A percentile compares a stretch with the other conserved stretches of the same genome.
Evolutionary conservation across 2,888 invertebrate genomes (phyloP).

Genomic region (Tribolium freemani): DNA sequence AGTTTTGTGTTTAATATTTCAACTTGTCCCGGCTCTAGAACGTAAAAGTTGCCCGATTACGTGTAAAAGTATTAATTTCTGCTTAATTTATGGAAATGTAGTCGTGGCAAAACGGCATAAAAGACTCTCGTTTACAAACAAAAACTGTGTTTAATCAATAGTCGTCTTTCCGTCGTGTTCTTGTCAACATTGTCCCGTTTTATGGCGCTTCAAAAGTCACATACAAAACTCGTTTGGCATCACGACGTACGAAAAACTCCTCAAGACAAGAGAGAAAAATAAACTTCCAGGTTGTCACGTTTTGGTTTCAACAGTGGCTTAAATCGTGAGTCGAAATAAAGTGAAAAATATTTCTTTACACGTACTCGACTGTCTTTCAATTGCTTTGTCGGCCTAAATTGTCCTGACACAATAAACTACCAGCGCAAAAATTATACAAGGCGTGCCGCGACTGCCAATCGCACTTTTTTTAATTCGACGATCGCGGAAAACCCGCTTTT

Average conservation of each 20-base stretch:
- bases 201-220: slow-evolving; percentile 34
- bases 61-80: slow-evolving; percentile 28
- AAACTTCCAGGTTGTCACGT: slow-evolving; percentile 42
- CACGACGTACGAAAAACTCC: slow-evolving; percentile 31
- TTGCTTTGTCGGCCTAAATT: slow-evolving; percentile 19
- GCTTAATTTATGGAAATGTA: slow-evolving; percentile 30
- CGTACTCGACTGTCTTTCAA: slow-evolving; percentile 17
- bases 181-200: slow-evolving; percentile 37
- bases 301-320: slow-evolving; percentile 42
- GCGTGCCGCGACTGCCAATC: no score
- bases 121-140: background rate
- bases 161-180: slow-evolving; percentile 20
- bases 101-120: background rate
- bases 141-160: slow-evolving; percentile 29
- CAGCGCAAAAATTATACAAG: slow-evolving; percentile 11
- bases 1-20: slow-evolving; percentile 37
- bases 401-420: slow-evolving; percentile 9
- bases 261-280: slow-evolving; percentile 27
- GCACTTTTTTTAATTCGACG: background rate
- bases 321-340: slow-evolving; percentile 40
- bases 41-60: slow-evolving; percentile 22
- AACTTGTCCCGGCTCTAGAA: slow-evolving; percentile 7
- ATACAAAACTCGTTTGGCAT: slow-evolving; percentile 36
- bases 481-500: background rate
- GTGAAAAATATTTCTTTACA: slow-evolving; percentile 39